These are phyloP conservation scores for Drosophila kikkawai DNA, from an alignment of 1,140 invertebrate genomes.

Conservation along the genomic window DNA sequence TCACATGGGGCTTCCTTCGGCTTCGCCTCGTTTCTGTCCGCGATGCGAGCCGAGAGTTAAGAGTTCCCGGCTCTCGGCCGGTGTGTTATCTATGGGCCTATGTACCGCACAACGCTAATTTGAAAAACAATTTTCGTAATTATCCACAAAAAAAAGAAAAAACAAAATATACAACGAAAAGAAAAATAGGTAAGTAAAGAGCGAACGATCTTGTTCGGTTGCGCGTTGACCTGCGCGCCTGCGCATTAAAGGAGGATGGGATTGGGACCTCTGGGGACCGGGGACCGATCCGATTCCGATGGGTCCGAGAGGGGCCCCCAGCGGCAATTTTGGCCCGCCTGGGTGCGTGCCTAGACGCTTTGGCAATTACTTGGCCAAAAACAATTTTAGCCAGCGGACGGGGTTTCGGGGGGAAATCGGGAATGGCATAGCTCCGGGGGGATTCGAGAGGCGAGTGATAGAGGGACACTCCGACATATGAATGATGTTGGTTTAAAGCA, in stretches of 20 bases:
- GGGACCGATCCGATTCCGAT: constrained; percentile 29
- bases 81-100: constrained; percentile 78
- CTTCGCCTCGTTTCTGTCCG: constrained; percentile 31
- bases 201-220: constrained; percentile 79
- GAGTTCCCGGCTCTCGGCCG: constrained; percentile 36
- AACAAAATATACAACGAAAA: constrained; percentile 15
- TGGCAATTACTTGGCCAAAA: constrained; percentile 80
- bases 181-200: constrained; percentile 50
- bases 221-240: constrained; percentile 80
- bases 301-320: constrained; percentile 19
- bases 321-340: constrained; percentile 66
- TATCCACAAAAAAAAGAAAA: constrained; percentile 70
- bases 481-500: constrained; percentile 68
- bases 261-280: constrained; percentile 19
- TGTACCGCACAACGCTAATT: constrained; percentile 84
- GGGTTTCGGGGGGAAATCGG: background rate
- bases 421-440: constrained; percentile 2
- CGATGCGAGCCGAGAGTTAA: constrained; percentile 75
- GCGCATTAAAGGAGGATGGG: constrained; percentile 79
- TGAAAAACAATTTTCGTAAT: constrained; percentile 84
- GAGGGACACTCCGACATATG: constrained; percentile 79
- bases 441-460: constrained; percentile 18
- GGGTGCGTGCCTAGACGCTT: constrained; percentile 81
- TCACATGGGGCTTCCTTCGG: constrained; percentile 66
- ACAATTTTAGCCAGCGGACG: constrained; percentile 60